Percentiles rank a stretch among this genome's conserved stretches.
Evolutionary conservation across 1,140 invertebrate genomes (phyloP).

Genomic region (Apocrypta bakeri): DNA sequence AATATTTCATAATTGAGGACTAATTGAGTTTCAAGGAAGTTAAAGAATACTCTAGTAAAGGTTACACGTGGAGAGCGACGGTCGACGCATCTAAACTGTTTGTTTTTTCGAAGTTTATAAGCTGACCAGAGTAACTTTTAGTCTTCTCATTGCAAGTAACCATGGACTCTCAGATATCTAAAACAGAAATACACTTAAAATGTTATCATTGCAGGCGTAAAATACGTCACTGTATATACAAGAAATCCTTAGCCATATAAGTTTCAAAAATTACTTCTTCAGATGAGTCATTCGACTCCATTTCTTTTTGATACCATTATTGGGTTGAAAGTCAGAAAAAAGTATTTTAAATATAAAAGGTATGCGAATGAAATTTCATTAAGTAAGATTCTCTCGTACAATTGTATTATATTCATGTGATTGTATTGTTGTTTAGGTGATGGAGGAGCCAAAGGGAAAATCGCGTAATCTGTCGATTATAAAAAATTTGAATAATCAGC

Average conservation of each 20-base stretch:
- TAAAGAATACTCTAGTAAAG: no score
- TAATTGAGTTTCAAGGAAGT: no score
- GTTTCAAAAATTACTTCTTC: not conserved
- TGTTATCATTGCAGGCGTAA: not conserved
- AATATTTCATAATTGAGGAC: no score
- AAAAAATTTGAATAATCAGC: slow-evolving; percentile 32
- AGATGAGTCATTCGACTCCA: slow-evolving; percentile 8
- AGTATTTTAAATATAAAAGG: slow-evolving; percentile 13
- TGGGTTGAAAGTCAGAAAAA: slow-evolving; percentile 1
- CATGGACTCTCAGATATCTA: not conserved
- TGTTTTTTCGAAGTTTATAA: no score
- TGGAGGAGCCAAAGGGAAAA: slow-evolving; percentile 28
- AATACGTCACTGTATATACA: not conserved
- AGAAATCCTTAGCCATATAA: not conserved
- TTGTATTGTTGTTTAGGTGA: not conserved
- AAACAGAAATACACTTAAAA: not conserved
- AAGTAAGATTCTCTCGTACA: no score
- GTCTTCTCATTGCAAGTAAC: not conserved
- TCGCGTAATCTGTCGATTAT: slow-evolving; percentile 1
- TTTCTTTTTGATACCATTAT: not conserved
- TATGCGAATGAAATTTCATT: not conserved
- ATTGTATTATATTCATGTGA: no score
- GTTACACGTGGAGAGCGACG: not conserved
- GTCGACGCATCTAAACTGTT: not conserved
- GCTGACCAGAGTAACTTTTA: not conserved